Evolutionary conservation across 1,140 invertebrate genomes (phyloP).

Genomic region (Leucophenga varia): DNA sequence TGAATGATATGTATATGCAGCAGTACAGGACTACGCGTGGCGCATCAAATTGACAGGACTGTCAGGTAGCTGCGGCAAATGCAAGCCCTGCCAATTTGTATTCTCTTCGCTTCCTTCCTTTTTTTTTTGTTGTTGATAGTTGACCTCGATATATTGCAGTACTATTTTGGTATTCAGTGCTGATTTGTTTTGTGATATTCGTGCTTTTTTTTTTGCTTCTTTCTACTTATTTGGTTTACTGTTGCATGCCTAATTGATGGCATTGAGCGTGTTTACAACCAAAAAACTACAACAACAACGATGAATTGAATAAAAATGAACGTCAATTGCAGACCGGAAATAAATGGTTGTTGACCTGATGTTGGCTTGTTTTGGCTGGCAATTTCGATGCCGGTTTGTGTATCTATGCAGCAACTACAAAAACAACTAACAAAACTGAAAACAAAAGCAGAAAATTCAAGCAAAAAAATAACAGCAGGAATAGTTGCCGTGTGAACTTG

Average conservation of each 20-base stretch:
- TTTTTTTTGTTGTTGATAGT: slow-evolving; percentile 16
- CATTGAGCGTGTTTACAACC: slow-evolving; percentile 30
- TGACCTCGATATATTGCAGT: slow-evolving; percentile 31
- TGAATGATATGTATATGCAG: too few relatives aligned
- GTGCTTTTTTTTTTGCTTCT: slow-evolving; percentile 1
- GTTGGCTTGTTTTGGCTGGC: slow-evolving; percentile 10
- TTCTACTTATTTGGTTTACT: slow-evolving; percentile 11
- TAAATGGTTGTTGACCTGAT: background rate
- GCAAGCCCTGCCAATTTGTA: too few relatives aligned
- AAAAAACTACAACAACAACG: slow-evolving; percentile 7
- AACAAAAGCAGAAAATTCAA: too few relatives aligned
- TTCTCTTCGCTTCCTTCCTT: too few relatives aligned
- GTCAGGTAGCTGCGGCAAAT: too few relatives aligned
- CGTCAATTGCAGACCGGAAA: too few relatives aligned
- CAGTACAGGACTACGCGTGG: too few relatives aligned
- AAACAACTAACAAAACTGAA: background rate
- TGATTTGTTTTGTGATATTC: slow-evolving; percentile 10
- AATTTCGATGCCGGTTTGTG: too few relatives aligned
- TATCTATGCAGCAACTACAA: slow-evolving; percentile 15
- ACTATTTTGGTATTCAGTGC: slow-evolving; percentile 25
- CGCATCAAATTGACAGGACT: too few relatives aligned
- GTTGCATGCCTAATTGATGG: slow-evolving; percentile 50
- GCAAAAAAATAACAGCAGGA: too few relatives aligned
- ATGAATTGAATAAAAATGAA: slow-evolving; percentile 8
- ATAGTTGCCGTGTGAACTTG: background rate